Base-by-base conservation (phyloP, 2,113 vertebrate species). In the Pycnonotus jocosus region DNA sequence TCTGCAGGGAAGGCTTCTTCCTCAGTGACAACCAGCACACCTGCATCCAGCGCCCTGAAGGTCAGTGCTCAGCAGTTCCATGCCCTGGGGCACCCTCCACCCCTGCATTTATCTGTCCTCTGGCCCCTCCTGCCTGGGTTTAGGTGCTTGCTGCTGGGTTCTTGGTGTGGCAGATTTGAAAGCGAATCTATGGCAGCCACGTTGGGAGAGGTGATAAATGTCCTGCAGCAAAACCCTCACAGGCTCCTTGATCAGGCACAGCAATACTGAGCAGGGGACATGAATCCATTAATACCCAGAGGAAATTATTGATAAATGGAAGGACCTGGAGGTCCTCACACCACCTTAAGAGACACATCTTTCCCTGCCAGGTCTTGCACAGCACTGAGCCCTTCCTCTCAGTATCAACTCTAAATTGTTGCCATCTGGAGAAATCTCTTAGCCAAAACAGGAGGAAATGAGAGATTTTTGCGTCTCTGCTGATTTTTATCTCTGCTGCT, bases 21-120 rank as follows among this genome's bases (percentile, higher is more conserved):
- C 98, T 99, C 95, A 99, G 99, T 6, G 99, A 99, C 98, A 99
- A 99, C 98, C 99, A 99, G 97, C 99, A 99, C 88, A 99, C 99
- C 94, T 99, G 99, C 86, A 99, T 99, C 97, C 99, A 99, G 97
- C 98, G 99, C 47, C 99, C 99, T 0, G 99, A 99, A 99, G 98
- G 99, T 99, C 15, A 81, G 97, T 95, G 74, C 70, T 3, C 5
- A 5, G 66, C 7, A 0, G 25, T 18, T 12, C 40, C 53, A 27
- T 0, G 0, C 56, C 27, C 28, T 11, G 3, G n/a, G 5, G 8
- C 47, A 11, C 20, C 47, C 68, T 35, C 31, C 25, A 0, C 6
- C 65, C 42, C 60, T 24, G 25, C 0, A 0, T 31, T 73, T 30
- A 6, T n/a, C 61, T 44, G 3, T 12, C 54, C 50, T 57, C 37